Conservation (phyloP, 92 coral and sea anemone genomes). For the Meandrina meandrites region DNA sequence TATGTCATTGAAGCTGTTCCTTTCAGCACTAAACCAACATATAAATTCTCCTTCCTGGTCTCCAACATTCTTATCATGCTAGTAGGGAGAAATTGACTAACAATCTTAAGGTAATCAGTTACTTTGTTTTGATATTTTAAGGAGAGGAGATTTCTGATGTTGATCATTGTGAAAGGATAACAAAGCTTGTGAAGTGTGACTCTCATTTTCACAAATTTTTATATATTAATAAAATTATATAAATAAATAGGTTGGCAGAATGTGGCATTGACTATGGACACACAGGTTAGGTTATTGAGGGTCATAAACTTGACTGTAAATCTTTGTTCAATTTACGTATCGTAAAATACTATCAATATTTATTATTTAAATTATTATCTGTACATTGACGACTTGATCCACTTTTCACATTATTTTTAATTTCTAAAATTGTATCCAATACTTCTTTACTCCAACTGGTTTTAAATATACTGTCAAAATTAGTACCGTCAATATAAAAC, state of each 20-base stretch:
- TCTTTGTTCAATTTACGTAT: background rate
- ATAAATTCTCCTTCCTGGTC: no score
- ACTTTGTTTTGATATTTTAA: background rate
- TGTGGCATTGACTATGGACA: background rate
- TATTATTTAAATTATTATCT: constrained; percentile 1
- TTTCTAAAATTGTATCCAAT: background rate
- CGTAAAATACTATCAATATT: background rate
- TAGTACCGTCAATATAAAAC: constrained; percentile 12
- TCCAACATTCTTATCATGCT: no score
- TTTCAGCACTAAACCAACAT: no score
- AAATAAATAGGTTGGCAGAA: background rate
- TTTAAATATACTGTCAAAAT: constrained; percentile 22
- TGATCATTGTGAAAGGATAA: background rate
- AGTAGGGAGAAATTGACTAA: no score
- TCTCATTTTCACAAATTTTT: background rate
- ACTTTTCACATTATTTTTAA: background rate
- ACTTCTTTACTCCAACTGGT: background rate
- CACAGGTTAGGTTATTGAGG: background rate
- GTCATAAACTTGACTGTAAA: background rate
- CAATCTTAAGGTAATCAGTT: no score
- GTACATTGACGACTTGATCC: background rate
- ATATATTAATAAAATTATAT: background rate
- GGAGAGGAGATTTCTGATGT: background rate
- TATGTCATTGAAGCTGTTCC: no score
- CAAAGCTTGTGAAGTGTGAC: no score